Conservation (phyloP, 2,113 vertebrate species). For the Cariama cristata region DNA sequence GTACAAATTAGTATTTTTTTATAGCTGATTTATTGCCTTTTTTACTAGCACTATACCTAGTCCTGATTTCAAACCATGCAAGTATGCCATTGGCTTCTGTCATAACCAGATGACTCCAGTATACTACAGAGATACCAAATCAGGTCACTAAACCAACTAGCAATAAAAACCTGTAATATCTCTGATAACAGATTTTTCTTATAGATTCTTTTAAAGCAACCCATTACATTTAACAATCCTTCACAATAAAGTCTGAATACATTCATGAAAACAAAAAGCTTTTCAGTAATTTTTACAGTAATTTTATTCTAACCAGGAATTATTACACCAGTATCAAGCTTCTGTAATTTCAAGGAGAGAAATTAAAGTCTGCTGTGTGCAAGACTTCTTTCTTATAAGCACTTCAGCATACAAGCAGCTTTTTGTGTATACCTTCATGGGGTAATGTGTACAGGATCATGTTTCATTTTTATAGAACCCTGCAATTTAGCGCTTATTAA, state of each 20-base stretch:
- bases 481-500: background rate
- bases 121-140: background rate
- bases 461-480: conserved; percentile 9
- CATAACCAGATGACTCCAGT: background rate
- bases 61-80: background rate
- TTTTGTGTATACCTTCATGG: background rate
- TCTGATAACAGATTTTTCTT: background rate
- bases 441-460: background rate
- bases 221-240: background rate
- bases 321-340: background rate
- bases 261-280: conserved; percentile 8
- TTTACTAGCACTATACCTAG: background rate
- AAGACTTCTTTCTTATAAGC: background rate
- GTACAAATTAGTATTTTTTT: background rate
- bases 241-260: background rate
- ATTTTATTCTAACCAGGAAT: background rate
- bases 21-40: background rate
- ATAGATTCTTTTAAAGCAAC: background rate
- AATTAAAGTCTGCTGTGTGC: background rate
- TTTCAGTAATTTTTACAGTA: background rate
- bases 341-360: background rate
- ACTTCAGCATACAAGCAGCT: background rate
- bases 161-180: background rate
- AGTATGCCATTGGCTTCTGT: background rate
- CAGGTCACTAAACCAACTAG: background rate